Base-by-base conservation (phyloP, 2,888 invertebrate genomes). In the Andrena trimmerana region DNA sequence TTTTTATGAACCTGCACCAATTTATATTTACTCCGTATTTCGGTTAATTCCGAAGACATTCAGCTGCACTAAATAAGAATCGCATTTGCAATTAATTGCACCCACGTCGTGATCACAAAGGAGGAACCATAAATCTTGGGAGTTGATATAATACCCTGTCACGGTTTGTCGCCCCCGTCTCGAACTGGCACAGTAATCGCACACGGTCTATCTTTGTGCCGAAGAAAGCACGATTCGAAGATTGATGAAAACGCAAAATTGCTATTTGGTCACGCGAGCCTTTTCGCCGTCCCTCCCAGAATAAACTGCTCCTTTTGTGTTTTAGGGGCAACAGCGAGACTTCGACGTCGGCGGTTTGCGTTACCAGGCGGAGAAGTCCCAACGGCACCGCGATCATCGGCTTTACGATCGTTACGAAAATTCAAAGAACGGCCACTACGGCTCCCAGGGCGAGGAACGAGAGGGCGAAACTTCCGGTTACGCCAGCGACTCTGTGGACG, bases 401-500 rank as follows among this genome's bases (percentile, higher is more conserved):
- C 72, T 84, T 73, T 79, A 75, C n/a, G 95, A 95, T 89, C 95
- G 94, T 87, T 95, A 95, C 90, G 85, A 83, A 62, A 83, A 80
- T 36, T 79, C 74, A 68, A 86, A 80, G 78, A 65, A 72, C 80
- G 86, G 76, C 36, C 84, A 76, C 73, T 89, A 87, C 84, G 88
- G 81, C 42, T 88, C 80, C 48, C 90, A 83, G 54, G 86, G 70
- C 71, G 93, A 93, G 68, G 93, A 93, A 77, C 90, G 91, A 69
- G 93, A 91, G 68, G 93, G 92, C 24, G 97, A 97, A 91, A 97
- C 97, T 73, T 97, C 97, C 42, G 97, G 97, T 52, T 97, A 98
- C 94, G 97, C 97, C 67, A 97, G 97, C 92, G 97, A 97, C 92
- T 97, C 96, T 66, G 94, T 96, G 13, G 94, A 94, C 57, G 90